phyloP scores from a whole-genome alignment of 1,140 invertebrate genomes.

The Holcopasites calliopsidis region DNA sequence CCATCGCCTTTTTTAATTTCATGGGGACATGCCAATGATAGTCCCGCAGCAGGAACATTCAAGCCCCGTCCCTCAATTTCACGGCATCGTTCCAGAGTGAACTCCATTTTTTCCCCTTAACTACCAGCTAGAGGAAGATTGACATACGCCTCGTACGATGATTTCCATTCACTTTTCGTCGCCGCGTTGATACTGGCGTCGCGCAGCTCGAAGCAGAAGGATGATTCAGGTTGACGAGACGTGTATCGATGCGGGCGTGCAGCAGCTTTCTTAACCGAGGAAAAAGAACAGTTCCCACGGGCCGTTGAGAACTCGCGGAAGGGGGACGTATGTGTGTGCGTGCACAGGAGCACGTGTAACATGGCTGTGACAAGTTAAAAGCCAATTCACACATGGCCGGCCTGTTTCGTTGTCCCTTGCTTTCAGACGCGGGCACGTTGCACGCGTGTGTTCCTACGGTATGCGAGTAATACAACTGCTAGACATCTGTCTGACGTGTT shows the following conservation, averaged over 20 bases:
- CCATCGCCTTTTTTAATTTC: neutral
- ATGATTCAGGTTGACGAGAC: slow-evolving; percentile 19
- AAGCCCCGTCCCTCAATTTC: too few species aligned
- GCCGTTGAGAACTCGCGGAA: slow-evolving; percentile 23
- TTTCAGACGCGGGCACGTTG: slow-evolving; percentile 24
- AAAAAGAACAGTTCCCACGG: slow-evolving; percentile 58
- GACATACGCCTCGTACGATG: neutral
- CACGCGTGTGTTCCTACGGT: slow-evolving; percentile 12
- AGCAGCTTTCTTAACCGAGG: slow-evolving; percentile 24
- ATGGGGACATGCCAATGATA: too few species aligned
- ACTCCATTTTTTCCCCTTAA: neutral
- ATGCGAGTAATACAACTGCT: slow-evolving; percentile 29
- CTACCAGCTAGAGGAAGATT: too few species aligned
- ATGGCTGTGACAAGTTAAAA: slow-evolving; percentile 36
- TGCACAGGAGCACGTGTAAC: slow-evolving; percentile 30
- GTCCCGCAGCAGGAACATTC: too few species aligned
- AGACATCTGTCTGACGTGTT: slow-evolving; percentile 43
- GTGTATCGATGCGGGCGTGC: slow-evolving; percentile 53
- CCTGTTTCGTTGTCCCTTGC: slow-evolving; percentile 34
- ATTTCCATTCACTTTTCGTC: neutral
- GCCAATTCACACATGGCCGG: slow-evolving; percentile 55
- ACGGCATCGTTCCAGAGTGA: neutral
- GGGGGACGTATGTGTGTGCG: slow-evolving; percentile 28
- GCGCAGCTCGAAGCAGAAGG: neutral
- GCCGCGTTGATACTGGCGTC: slow-evolving; percentile 12